A percentile compares a stretch with the other conserved stretches of the same genome.
These are phyloP conservation scores for Potorous gilbertii DNA, from an alignment of 2,797 vertebrate species.

Conservation along the genomic window DNA sequence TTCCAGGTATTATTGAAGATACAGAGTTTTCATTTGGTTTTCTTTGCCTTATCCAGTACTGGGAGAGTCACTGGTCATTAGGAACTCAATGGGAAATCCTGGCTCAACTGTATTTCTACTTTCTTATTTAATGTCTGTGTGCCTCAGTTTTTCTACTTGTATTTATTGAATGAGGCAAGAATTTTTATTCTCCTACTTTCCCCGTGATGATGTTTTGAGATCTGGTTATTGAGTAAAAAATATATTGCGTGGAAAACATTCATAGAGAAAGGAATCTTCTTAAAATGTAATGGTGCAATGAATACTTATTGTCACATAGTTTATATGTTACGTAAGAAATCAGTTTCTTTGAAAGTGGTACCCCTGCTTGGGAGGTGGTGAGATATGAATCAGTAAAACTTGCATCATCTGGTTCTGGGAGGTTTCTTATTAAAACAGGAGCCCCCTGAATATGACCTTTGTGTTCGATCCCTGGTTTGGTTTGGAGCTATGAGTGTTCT, in stretches of 20 bases:
- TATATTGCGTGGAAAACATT: background rate
- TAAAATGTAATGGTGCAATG: background rate
- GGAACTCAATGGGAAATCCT: background rate
- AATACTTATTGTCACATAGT: background rate
- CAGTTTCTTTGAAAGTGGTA: background rate
- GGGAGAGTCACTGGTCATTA: background rate
- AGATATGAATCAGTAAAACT: slow-evolving; percentile 34
- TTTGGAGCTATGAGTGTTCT: slow-evolving; percentile 58
- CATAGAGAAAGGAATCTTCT: background rate
- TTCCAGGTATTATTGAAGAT: slow-evolving; percentile 7
- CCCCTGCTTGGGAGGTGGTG: slow-evolving; percentile 12
- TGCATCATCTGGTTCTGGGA: slow-evolving; percentile 10
- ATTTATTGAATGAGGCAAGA: background rate
- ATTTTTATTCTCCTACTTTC: slow-evolving; percentile 18
- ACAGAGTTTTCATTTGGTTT: background rate
- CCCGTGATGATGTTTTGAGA: background rate
- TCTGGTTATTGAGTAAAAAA: background rate
- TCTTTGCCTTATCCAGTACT: slow-evolving; percentile 22
- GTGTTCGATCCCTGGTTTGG: slow-evolving; percentile 45
- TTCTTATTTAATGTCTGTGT: background rate
- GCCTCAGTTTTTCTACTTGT: slow-evolving; percentile 19
- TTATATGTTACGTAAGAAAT: background rate
- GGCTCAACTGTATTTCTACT: background rate
- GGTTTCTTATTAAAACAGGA: slow-evolving; percentile 6
- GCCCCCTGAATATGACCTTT: slow-evolving; percentile 40